Evolutionary conservation across 1,140 invertebrate genomes (phyloP).

Genomic region (Calosoma granatense): DNA sequence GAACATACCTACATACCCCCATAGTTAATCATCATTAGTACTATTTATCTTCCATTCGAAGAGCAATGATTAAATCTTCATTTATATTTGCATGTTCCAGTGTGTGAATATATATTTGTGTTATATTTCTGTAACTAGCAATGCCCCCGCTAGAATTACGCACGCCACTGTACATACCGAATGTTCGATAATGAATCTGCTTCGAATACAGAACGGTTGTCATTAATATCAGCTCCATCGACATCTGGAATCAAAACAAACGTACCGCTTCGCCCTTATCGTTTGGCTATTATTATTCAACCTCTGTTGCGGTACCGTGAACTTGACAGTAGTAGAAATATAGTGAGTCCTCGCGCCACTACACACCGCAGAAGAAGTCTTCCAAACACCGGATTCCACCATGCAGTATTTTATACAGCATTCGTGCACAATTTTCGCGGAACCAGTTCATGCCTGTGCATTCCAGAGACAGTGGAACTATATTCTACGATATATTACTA

Average conservation of each 20-base stretch:
- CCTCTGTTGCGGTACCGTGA: background rate
- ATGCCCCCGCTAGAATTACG: background rate
- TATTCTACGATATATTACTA: no score
- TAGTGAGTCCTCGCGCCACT: background rate
- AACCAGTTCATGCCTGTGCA: no score
- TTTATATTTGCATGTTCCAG: no score
- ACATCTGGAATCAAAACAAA: constrained; percentile 5
- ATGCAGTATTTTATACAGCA: no score
- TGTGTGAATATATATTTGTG: background rate
- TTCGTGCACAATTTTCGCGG: no score
- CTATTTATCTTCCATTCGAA: no score
- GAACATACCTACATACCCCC: background rate
- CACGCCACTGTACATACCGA: background rate
- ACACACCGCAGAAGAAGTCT: no score
- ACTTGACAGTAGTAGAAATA: background rate
- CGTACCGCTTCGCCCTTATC: background rate
- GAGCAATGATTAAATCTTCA: no score
- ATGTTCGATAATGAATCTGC: constrained; percentile 1
- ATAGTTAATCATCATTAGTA: background rate
- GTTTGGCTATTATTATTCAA: no score
- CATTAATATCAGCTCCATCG: constrained; percentile 4
- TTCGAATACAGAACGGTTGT: background rate
- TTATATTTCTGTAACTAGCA: background rate
- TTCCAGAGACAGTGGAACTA: no score
- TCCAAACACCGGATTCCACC: no score